Base-by-base conservation (phyloP, 1,140 invertebrate species). In the Sycophaga agraensis region DNA sequence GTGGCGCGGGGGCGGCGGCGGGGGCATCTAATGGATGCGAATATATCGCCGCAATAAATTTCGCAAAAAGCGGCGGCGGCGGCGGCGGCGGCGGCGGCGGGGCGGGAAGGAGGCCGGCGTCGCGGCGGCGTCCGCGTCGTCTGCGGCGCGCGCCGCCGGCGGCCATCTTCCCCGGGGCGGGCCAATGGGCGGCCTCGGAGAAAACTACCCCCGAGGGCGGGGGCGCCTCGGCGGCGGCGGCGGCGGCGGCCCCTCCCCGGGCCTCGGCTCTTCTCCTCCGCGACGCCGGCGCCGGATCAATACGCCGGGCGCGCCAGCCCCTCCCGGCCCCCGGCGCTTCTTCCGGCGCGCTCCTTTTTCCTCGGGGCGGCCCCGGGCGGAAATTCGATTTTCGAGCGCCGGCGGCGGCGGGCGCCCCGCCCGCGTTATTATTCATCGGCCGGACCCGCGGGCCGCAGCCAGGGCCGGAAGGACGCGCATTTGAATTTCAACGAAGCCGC, bases 11-110 rank as follows among this genome's bases (percentile, higher is more conserved):
- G 4, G 43, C 35, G 43, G 24, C n/a, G 39, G 53, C 9, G 9
- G 9, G 24, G 70, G 69, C 76, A 75, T 76, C 79, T 80, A 80
- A 81, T 81, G 78, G 78, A 81, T 77, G 78, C 72, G 78, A 81
- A 80, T 81, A 81, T 81, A 81, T 81, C 77, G 78, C 73, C 17
- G 79, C 71, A 79, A 81, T 81, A 81, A 81, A 81, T 81, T 80
- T 77, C 68, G 70, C 73, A 78, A 81, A 78, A 79, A 80, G 73
- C 73, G 62, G 53, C 58, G 34, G 37, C 26, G 11, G 28, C 17
- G 22, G 8, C 4, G 16, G 46, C 19, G 16, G 4, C 3, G 9
- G 21, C n/a, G n/a, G n/a, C n/a, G n/a, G 24, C 19, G 11, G 5
- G 21, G 26, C 35, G 19, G 5, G 26, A 31, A 22, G 22, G 4